These are phyloP conservation scores for Acleris emargana DNA, from an alignment of 2,888 invertebrate species.

Conservation along the genomic window DNA sequence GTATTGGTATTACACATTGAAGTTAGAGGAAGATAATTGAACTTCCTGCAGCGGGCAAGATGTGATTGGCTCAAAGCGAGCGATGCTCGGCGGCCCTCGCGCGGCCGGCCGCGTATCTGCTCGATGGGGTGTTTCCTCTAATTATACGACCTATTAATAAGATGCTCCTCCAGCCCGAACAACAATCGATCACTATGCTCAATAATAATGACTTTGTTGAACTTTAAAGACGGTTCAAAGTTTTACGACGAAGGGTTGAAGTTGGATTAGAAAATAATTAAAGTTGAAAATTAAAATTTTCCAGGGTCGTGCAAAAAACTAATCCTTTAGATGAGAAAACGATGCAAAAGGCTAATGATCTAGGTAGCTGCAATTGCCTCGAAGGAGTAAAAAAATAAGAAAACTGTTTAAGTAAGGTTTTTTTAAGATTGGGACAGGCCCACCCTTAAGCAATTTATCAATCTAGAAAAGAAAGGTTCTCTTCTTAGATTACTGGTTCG, in stretches of 20 bases:
- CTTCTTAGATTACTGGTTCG: no score
- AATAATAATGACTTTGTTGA: slow-evolving; percentile 57
- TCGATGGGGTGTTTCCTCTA: slow-evolving; percentile 81
- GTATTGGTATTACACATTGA: slow-evolving; percentile 78
- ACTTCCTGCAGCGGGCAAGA: slow-evolving; percentile 72
- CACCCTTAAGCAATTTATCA: no score
- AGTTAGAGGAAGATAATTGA: slow-evolving; percentile 81
- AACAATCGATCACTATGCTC: slow-evolving; percentile 67
- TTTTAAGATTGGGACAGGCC: no score
- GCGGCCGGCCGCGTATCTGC: slow-evolving; percentile 46
- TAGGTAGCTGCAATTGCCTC: neutral
- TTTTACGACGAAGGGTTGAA: slow-evolving; percentile 45
- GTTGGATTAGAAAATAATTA: slow-evolving; percentile 40
- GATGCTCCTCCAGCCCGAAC: slow-evolving; percentile 48
- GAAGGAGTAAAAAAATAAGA: neutral
- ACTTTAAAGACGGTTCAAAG: slow-evolving; percentile 45
- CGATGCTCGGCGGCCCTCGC: slow-evolving; percentile 69
- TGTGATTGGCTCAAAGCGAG: slow-evolving; percentile 68
- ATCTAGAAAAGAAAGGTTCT: no score
- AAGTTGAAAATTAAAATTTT: slow-evolving; percentile 30
- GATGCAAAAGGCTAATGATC: slow-evolving; percentile 20
- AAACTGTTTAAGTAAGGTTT: no score
- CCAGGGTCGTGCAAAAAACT: slow-evolving; percentile 25
- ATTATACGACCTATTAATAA: slow-evolving; percentile 81
- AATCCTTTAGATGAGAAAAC: slow-evolving; percentile 13